These are phyloP conservation scores for Malacoctenus gilli DNA, from an alignment of 2,797 vertebrate genomes.

Conservation along the genomic window DNA sequence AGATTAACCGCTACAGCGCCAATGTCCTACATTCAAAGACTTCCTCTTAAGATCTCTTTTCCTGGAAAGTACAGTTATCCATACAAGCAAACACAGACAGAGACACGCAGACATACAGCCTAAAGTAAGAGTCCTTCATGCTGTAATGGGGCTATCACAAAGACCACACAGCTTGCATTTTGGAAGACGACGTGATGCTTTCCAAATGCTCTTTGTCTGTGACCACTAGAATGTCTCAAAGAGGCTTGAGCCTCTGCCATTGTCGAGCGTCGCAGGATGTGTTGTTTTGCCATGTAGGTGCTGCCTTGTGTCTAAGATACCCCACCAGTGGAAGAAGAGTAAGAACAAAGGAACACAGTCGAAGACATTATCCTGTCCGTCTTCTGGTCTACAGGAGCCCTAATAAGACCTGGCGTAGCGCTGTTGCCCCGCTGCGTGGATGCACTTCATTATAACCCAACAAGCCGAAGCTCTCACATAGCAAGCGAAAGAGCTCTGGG, in stretches of 20 bases:
- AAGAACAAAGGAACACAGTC: constrained; percentile 69
- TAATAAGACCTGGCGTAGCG: constrained; percentile 84
- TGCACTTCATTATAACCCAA: constrained; percentile 83
- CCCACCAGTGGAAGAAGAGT: constrained; percentile 44
- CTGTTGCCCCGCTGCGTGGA: constrained; percentile 82
- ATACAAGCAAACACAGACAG: constrained; percentile 73
- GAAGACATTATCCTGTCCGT: constrained; percentile 62
- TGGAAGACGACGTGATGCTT: constrained; percentile 79
- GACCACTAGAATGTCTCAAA: constrained; percentile 73
- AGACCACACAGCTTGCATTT: constrained; percentile 82
- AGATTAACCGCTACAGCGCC: constrained; percentile 81
- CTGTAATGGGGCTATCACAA: constrained; percentile 80
- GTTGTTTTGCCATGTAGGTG: constrained; percentile 69
- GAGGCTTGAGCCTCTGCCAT: constrained; percentile 61
- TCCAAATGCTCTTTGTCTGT: constrained; percentile 70
- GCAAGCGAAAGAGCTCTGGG: constrained; percentile 82
- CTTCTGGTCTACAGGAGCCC: constrained; percentile 59
- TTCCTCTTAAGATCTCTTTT: constrained; percentile 81
- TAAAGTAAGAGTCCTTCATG: constrained; percentile 79
- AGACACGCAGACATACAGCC: constrained; percentile 70
- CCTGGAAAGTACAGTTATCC: constrained; percentile 79
- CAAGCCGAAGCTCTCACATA: constrained; percentile 81
- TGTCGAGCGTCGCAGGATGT: constrained; percentile 55
- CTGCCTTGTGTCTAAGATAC: constrained; percentile 62
- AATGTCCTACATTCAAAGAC: constrained; percentile 84